phyloP scores from a whole-genome alignment of 1,140 invertebrate species.

The Ditylenchus dipsaci region DNA sequence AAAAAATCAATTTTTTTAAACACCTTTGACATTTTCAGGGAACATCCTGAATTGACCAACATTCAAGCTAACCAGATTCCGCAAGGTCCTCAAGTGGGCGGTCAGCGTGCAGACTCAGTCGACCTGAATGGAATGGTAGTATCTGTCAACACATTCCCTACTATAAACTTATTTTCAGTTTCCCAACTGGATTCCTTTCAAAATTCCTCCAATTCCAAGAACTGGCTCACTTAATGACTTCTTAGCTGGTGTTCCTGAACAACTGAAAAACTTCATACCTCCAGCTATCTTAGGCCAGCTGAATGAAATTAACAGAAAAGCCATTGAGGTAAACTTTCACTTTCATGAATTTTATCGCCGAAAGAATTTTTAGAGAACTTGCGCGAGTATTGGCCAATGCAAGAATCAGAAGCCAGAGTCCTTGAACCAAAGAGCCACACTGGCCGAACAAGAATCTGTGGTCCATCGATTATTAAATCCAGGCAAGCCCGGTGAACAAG shows the following conservation, averaged over 20 bases:
- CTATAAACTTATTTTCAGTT: neutral
- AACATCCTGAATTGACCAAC: slow-evolving; percentile 8
- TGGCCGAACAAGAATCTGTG: slow-evolving; percentile 26
- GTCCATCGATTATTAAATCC: slow-evolving; percentile 14
- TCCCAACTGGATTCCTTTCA: slow-evolving; percentile 15
- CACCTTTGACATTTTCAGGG: slow-evolving; percentile 9
- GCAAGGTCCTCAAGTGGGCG: neutral
- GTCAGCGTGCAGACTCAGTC: neutral
- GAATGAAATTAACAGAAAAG: slow-evolving; percentile 3
- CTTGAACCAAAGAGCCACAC: slow-evolving; percentile 23
- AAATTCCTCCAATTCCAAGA: slow-evolving; percentile 28
- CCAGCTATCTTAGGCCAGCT: slow-evolving; percentile 12
- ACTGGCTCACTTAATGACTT: slow-evolving; percentile 16
- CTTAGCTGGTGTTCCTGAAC: slow-evolving; percentile 24
- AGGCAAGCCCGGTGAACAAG: slow-evolving; percentile 15
- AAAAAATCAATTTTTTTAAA: neutral
- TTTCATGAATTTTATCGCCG: slow-evolving; percentile 5
- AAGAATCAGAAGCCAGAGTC: slow-evolving; percentile 25
- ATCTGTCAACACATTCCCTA: no score
- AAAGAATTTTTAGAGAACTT: slow-evolving; percentile 20
- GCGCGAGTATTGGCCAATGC: slow-evolving; percentile 6
- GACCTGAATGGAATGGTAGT: neutral
- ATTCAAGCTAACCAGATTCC: neutral
- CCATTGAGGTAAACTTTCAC: slow-evolving; percentile 14
- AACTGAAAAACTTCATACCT: slow-evolving; percentile 9